These are phyloP conservation scores for Autographa gamma DNA, from an alignment of 2,888 invertebrate genomes.

Conservation along the genomic window DNA sequence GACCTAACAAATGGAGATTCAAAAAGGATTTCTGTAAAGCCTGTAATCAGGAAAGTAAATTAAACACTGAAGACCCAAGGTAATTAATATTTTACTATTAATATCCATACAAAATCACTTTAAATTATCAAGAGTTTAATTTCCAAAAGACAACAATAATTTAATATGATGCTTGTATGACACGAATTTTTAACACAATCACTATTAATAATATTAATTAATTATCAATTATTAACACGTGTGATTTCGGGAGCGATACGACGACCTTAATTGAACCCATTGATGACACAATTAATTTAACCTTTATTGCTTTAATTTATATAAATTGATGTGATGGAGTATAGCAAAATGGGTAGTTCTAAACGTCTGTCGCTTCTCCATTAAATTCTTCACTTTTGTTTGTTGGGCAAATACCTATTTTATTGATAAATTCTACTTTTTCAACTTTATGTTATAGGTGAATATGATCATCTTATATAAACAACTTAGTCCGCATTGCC, in stretches of 20 bases:
- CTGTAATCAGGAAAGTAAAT: too few species aligned
- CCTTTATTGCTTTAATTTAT: not conserved
- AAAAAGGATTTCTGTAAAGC: too few species aligned
- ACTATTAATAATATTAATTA: not conserved
- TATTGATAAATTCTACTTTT: too few species aligned
- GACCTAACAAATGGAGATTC: too few species aligned
- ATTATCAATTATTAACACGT: not conserved
- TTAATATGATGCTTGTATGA: not conserved
- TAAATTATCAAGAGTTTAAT: not conserved
- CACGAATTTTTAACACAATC: constrained; percentile 3
- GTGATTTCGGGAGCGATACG: not conserved
- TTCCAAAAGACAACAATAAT: not conserved
- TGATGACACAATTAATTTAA: not conserved
- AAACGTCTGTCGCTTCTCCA: too few species aligned
- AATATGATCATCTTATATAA: too few species aligned
- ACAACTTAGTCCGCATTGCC: too few species aligned
- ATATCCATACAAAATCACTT: not conserved
- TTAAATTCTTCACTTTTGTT: too few species aligned
- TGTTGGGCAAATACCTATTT: too few species aligned
- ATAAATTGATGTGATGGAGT: too few species aligned
- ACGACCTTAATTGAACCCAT: not conserved
- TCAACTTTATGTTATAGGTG: too few species aligned
- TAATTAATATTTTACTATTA: not conserved
- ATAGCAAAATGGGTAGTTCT: too few species aligned
- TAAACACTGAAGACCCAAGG: not conserved